Conservation (phyloP, 2,888 invertebrate species). For the Doris montereyensis region DNA sequence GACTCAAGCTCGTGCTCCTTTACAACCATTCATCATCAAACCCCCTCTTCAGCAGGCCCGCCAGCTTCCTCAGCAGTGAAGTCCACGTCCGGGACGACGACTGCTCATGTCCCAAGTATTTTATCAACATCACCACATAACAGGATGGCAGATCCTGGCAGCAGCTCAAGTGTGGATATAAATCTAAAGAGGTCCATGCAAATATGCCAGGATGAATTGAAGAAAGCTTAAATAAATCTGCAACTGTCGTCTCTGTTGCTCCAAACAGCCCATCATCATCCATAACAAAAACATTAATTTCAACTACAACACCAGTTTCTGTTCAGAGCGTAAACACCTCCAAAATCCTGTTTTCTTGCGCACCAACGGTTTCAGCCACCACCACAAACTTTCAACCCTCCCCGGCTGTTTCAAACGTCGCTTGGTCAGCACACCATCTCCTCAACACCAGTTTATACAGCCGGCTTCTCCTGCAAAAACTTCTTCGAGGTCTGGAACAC, state of each 20-base stretch:
- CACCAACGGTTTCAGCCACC: not conserved
- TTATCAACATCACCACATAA: constrained; percentile 17
- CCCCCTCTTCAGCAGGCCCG: constrained; percentile 6
- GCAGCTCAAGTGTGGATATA: constrained; percentile 74
- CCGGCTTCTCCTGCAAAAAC: constrained; percentile 42
- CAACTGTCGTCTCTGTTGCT: constrained; percentile 28
- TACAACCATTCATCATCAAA: constrained; percentile 29
- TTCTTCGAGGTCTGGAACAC: constrained; percentile 39
- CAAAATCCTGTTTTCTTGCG: constrained; percentile 39
- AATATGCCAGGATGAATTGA: constrained; percentile 85
- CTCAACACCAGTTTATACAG: constrained; percentile 42
- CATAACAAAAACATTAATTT: constrained; percentile 32
- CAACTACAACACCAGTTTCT: not conserved
- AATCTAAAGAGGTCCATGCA: constrained; percentile 95
- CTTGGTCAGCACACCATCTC: constrained; percentile 27
- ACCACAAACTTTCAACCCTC: not conserved
- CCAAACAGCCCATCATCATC: constrained; percentile 34
- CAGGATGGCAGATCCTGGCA: constrained; percentile 2
- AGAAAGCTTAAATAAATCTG: constrained; percentile 78
- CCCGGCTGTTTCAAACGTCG: constrained; percentile 21
- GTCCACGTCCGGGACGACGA: not conserved
- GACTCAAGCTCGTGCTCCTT: constrained; percentile 53
- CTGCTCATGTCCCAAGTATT: constrained; percentile 35
- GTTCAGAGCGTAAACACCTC: constrained; percentile 27
- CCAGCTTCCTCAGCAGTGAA: not conserved